A percentile compares a stretch with the other conserved stretches of the same genome.
Conservation (phyloP, 2,113 vertebrate genomes). For the Nesogale talazaci region DNA sequence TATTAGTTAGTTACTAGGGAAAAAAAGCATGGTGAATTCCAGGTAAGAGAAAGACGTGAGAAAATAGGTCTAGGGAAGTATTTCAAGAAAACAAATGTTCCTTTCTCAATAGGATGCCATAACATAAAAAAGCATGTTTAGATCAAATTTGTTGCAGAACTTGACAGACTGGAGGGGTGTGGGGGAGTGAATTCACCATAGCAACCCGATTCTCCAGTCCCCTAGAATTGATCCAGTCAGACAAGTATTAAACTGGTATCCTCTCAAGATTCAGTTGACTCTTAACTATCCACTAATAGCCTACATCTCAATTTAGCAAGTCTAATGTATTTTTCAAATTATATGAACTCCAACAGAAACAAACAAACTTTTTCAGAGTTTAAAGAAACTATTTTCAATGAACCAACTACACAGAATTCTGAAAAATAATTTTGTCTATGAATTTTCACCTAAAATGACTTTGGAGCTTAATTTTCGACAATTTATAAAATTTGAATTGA, state of each 20-base stretch:
- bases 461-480: background rate
- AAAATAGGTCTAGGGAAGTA: background rate
- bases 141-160: background rate
- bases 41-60: background rate
- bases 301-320: background rate
- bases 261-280: background rate
- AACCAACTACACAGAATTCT: background rate
- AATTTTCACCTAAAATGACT: conserved; percentile 5
- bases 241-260: background rate
- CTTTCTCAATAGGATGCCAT: conserved; percentile 6
- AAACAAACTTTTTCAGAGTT: background rate
- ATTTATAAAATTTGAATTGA: conserved; percentile 17
- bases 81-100: background rate
- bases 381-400: background rate
- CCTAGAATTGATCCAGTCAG: background rate
- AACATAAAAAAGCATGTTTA: background rate
- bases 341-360: background rate
- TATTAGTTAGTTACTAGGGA: background rate
- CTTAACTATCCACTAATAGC: background rate
- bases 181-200: background rate
- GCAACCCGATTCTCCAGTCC: background rate
- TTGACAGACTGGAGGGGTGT: background rate
- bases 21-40: background rate
- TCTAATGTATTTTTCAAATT: conserved; percentile 10
- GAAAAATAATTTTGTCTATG: conserved; percentile 4